Evolutionary conservation across 1,140 invertebrate species (phyloP).

Genomic region (Drosophila auraria): DNA sequence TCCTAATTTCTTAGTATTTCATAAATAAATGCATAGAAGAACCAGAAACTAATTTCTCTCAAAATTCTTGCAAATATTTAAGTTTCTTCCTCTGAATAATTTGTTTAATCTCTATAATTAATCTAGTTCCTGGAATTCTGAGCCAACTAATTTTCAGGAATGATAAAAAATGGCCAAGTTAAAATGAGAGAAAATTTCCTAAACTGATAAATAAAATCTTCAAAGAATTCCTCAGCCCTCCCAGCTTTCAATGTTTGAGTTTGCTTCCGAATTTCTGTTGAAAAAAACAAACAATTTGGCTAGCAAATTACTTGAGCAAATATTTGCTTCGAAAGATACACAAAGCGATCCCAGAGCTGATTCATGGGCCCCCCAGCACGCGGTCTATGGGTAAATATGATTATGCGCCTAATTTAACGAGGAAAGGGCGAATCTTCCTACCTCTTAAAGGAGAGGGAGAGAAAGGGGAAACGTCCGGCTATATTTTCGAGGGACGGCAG

Average conservation of each 20-base stretch:
- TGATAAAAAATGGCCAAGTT: background rate
- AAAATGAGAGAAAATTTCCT: background rate
- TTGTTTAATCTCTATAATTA: background rate
- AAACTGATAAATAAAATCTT: slow-evolving; percentile 1
- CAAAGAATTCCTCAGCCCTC: background rate
- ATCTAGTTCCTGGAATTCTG: background rate
- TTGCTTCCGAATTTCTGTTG: slow-evolving; percentile 45
- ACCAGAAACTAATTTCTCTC: no score
- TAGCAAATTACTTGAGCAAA: slow-evolving; percentile 52
- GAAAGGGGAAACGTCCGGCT: slow-evolving; percentile 26
- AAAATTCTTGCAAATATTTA: background rate
- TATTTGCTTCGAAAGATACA: slow-evolving; percentile 40
- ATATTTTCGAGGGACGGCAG: slow-evolving; percentile 41
- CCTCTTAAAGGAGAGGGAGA: slow-evolving; percentile 38
- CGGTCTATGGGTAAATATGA: slow-evolving; percentile 59
- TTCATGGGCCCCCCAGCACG: slow-evolving; percentile 23
- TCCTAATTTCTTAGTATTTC: no score
- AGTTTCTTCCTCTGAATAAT: background rate
- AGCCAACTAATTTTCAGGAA: background rate
- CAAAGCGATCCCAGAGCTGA: slow-evolving; percentile 41
- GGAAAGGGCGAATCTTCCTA: slow-evolving; percentile 20
- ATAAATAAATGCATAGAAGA: background rate
- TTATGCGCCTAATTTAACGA: slow-evolving; percentile 69
- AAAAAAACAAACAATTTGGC: slow-evolving; percentile 41
- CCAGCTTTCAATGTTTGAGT: background rate